Evolutionary conservation across 2,797 vertebrate genomes (phyloP), one percentile per base, ranked within the genome.

Genomic region (Tenualosa ilisha): DNA sequence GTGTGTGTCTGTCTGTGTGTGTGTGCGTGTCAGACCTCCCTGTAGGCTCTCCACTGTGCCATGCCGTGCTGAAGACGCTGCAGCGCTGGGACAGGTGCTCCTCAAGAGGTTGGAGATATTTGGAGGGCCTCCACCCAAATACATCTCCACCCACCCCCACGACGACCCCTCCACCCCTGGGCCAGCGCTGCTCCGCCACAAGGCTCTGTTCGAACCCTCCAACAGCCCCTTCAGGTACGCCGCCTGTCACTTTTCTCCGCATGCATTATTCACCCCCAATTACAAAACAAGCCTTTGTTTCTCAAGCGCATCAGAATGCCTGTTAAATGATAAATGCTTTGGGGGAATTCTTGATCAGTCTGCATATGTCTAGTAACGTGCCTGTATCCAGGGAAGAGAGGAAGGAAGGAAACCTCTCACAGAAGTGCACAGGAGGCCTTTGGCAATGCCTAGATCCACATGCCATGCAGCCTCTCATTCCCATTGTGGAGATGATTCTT

Each of bases 71-170:
- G 86, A 99, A 98, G 94, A 98, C 97, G 0, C 95, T 99, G 15
- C 98, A 99, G 83, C 96, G 97, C 81, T 99, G 98, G 98, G 98
- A 99, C 98, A 98, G 94, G 96, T 99, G 91, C 94, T 99, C 85
- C 95, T 97, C 83, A 97, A 97, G 90, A 95, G 96, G 88, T 95
- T 99, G 91, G 97, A 99, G 93, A 91, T 99, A 4, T 97, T 97
- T 40, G 97, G 96, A 1, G 98, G 98, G 0, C 97, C 98, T n/a
- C 98, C 98, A 81, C 92, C 96, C 54, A 95, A 97, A 86, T 99
- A 97, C 88, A 98, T 99, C 86, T 95, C 96, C 88, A 93, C 95
- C 88, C 94, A 96, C 86, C 92, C 94, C 61, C 94, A 95, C 83
- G 97, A 98, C 84, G 97, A 97, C 87, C 91, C 89, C 1, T 79